Conservation (phyloP, 2,797 vertebrate genomes). For the Rhabdophis nuchalis region DNA sequence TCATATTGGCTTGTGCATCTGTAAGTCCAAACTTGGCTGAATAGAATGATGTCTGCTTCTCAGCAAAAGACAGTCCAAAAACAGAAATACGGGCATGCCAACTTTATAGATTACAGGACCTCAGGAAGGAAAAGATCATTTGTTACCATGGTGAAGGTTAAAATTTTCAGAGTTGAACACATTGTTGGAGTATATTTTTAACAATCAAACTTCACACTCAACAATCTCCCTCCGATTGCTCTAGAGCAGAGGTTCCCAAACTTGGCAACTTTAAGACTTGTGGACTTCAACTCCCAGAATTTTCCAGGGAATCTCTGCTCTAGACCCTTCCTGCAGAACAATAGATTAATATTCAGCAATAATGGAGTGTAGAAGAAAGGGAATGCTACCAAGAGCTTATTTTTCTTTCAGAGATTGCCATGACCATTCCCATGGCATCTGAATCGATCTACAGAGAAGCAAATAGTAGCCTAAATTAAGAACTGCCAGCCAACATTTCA, state of each 20-base stretch:
- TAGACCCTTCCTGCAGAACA: neutral
- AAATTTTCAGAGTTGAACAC: neutral
- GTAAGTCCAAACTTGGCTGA: slow-evolving; percentile 17
- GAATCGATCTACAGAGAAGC: neutral
- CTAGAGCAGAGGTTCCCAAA: too few species aligned
- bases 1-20: slow-evolving; percentile 31
- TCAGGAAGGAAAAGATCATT: neutral
- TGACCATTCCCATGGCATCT: neutral
- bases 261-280: too few species aligned
- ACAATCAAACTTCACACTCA: neutral
- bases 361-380: neutral
- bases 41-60: slow-evolving; percentile 48
- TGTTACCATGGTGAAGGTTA: neutral
- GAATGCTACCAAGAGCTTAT: neutral
- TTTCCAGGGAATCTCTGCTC: too few species aligned
- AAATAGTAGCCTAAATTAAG: neutral
- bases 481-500: neutral
- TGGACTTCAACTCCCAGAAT: too few species aligned
- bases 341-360: neutral
- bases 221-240: neutral
- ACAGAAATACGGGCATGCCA: neutral
- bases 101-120: neutral
- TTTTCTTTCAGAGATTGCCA: neutral
- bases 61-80: slow-evolving; percentile 20
- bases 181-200: neutral